Percentiles rank a stretch among this genome's conserved stretches.
These are phyloP conservation scores for Deilephila elpenor DNA, from an alignment of 2,888 invertebrate species.

Conservation along the genomic window DNA sequence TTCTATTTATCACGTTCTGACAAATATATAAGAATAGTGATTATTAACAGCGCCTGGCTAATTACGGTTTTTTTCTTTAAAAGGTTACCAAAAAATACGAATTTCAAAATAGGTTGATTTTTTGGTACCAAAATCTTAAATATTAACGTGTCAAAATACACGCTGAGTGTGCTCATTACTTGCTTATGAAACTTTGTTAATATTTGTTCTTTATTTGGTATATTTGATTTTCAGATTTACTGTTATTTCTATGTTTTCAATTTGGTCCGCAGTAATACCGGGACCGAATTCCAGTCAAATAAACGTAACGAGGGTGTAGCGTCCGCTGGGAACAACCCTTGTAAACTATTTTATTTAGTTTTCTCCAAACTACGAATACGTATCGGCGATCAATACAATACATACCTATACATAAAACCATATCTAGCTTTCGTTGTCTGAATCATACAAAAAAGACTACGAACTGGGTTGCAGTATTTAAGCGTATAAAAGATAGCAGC, in stretches of 20 bases:
- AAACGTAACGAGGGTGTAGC: conserved; percentile 55
- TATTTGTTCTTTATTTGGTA: neutral
- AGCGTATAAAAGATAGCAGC: too few species aligned
- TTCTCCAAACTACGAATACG: conserved; percentile 46
- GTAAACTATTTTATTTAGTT: conserved; percentile 68
- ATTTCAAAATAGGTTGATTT: too few species aligned
- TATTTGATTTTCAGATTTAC: conserved; percentile 35
- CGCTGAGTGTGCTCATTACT: neutral
- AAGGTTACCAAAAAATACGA: too few species aligned
- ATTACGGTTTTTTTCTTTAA: too few species aligned
- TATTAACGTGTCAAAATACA: too few species aligned
- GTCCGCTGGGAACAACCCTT: conserved; percentile 62
- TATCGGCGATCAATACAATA: conserved; percentile 34
- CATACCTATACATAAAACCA: conserved; percentile 13
- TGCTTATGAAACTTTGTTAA: neutral
- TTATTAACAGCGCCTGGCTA: neutral
- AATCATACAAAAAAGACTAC: too few species aligned
- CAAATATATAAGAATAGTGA: neutral
- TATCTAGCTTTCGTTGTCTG: too few species aligned
- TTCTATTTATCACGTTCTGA: neutral
- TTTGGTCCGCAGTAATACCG: conserved; percentile 48
- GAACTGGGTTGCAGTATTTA: too few species aligned
- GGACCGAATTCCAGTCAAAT: conserved; percentile 55
- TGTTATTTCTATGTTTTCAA: conserved; percentile 50
- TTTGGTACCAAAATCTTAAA: too few species aligned